Conservation (phyloP, 2,113 vertebrate species). For the Dascyllus trimaculatus region DNA sequence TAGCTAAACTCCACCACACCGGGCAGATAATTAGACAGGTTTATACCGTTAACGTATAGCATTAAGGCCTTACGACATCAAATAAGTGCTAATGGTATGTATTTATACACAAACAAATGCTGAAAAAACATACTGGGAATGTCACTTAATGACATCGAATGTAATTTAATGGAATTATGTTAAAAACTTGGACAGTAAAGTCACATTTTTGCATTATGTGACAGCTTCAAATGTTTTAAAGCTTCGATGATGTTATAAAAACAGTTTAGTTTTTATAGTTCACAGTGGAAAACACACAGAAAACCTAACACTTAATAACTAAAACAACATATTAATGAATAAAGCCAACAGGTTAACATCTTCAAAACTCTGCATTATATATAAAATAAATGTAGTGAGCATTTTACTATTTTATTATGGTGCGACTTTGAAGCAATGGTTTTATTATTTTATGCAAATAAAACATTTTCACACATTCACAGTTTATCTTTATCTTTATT, state of each 20-base stretch:
- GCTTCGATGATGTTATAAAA: background rate
- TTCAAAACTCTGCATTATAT: background rate
- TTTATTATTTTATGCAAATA: too few relatives aligned
- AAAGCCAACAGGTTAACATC: background rate
- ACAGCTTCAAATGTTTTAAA: constrained; percentile 2
- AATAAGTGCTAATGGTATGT: constrained; percentile 14
- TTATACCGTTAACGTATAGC: constrained; percentile 30
- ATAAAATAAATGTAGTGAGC: background rate
- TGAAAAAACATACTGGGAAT: constrained; percentile 23
- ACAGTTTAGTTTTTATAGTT: background rate
- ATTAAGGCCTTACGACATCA: constrained; percentile 40
- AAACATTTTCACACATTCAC: too few relatives aligned
- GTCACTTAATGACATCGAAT: background rate
- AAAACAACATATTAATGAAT: too few relatives aligned
- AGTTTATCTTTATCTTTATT: background rate
- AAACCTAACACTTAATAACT: too few relatives aligned
- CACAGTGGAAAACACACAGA: background rate
- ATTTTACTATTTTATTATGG: background rate
- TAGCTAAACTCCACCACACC: constrained; percentile 40
- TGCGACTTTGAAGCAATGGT: background rate
- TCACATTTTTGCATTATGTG: constrained; percentile 18
- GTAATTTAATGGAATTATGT: constrained; percentile 23
- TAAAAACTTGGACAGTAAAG: constrained; percentile 16
- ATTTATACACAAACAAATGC: constrained; percentile 25
- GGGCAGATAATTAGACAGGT: constrained; percentile 64